Base-by-base conservation (phyloP, 2,797 vertebrate species). In the Xiphophorus birchmanni region DNA sequence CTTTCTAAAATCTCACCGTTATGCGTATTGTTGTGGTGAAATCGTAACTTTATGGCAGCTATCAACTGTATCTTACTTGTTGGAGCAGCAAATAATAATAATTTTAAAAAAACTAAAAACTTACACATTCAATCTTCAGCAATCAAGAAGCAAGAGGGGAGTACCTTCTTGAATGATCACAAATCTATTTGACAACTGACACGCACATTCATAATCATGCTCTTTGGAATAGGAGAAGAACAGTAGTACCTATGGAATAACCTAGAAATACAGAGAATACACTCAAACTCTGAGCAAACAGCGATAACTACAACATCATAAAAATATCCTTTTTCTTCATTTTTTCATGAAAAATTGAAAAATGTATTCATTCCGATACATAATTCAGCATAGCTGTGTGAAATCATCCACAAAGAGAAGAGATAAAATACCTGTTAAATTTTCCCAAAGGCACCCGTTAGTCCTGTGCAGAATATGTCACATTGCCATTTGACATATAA, bases 341-440 rank as follows among this genome's bases (percentile, higher is more conserved):
- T 40, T 75, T 65, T 65, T 82, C 84, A 82, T 85, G 78, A 54
- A 60, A 81, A 82, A 82, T 80, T 40, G 77, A 35, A 52, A 74
- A 78, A 83, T 77, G 42, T 79, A 50, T 80, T 78, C 63, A 40
- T 29, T 56, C 44, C 9, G 73, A 83, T 35, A 23, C 15, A 5
- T 82, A 76, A 90, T 90, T 73, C 29, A 74, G 58, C 21, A 45
- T 76, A 79, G 84, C 82, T 81, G 63, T 63, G 63, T 86, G 60
- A 81, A 90, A 90, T 83, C 78, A 84, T 75, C 82, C 87, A 82
- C 80, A 89, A 86, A 86, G 50, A 82, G 42, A 74, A 32, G 37
- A 50, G 56, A 37, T 82, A 79, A 86, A 84, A 84, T 79, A 75
- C 63, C 83, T 83, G 90, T 87, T 90, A 71, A 86, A 88, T 84